Base-by-base conservation (phyloP, 2,797 vertebrate genomes). In the Balearica regulorum region DNA sequence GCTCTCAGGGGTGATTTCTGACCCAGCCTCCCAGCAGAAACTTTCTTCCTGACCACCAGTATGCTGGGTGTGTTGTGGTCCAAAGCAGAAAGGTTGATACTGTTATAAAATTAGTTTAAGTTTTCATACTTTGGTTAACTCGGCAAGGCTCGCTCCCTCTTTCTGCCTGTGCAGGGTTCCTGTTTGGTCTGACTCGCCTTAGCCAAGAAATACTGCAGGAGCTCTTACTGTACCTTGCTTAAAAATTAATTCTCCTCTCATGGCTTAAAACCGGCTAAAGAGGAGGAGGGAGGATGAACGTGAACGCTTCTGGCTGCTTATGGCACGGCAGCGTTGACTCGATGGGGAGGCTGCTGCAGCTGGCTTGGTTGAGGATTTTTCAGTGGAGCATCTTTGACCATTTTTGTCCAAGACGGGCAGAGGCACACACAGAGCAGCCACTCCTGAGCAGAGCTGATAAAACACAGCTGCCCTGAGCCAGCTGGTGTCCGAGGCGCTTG, bases 111-210 rank as follows among this genome's bases (percentile, higher is more conserved):
- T 66, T 35, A 33, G 49, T 33, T 71, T 22, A 54, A 60, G 29
- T 18, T 79, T 69, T 61, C 28, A 4, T 58, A 16, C 15, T 35
- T 51, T 0, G 2, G 17, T 48, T 66, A 81, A n/a, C 31, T 85
- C 5, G 1, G 51, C 0, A 3, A 44, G 35, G 18, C 69, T 87
- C 0, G 0, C 21, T 60, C 12, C 28, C 28, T 8, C 12, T 51
- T 80, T 72, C 20, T 66, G 24, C 48, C 37, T 31, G 16, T 11
- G 12, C 2, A 1, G 13, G 60, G 22, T 37, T 87, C 41, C 68
- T 0, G 0, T 44, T 90, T 26, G 25, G 21, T 57, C 78, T 62
- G 68, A n/a, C 28, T 81, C 0, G 0, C 13, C 55, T 80, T 39
- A 29, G 35, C 13, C 19, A 18, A 66, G 64, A 85, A 76, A 66